Base-by-base conservation (phyloP, 2,888 invertebrate species). In the Agrochola lota region DNA sequence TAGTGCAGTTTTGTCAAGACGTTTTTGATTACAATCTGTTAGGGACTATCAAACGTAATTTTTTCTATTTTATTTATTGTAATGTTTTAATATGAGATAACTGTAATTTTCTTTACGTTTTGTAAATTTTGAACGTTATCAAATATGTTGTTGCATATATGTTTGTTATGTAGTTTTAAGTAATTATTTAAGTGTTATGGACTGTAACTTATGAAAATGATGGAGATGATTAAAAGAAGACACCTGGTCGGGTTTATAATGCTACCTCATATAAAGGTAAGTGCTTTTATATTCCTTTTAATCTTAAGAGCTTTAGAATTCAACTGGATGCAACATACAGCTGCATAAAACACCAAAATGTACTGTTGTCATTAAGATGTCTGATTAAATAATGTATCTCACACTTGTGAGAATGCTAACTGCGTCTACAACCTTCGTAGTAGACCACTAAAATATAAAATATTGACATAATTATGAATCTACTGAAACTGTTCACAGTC, bases 1-100 rank as follows among this genome's bases (percentile, higher is more conserved):
- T 78, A 74, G 74, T 87, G 81, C 87, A 90, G 91, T 92, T 93
- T 93, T 93, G 93, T 94, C 93, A 93, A 93, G 94, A 92, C 91
- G 80, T 89, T 87, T 85, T 87, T 81, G 67, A 83, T 80, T 69
- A 78, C 81, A 81, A 81, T 86, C 79, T 77, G 76, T 46, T 71
- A 83, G 78, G 83, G 69, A 63, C 64, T 71, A 71, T 69, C 35
- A 57, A 78, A 85, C 63, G 60, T 74, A 60, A 40, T 71, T 78
- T 60, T 72, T 49, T 4, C 9, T 7, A 40, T 63, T 77, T 35
- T 66, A 12, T 71, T 0, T 74, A 74, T n/a, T 78, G n/a, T 77
- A 60, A 66, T 62, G 52, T 68, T 66, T 75, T 30, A n/a, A 4
- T 67, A 30, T 15, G 23, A 55, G 17, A 4, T 55, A 71, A 35